These are phyloP conservation scores for Azorinus chamasolen DNA, from an alignment of 2,888 invertebrate genomes.

Conservation along the genomic window DNA sequence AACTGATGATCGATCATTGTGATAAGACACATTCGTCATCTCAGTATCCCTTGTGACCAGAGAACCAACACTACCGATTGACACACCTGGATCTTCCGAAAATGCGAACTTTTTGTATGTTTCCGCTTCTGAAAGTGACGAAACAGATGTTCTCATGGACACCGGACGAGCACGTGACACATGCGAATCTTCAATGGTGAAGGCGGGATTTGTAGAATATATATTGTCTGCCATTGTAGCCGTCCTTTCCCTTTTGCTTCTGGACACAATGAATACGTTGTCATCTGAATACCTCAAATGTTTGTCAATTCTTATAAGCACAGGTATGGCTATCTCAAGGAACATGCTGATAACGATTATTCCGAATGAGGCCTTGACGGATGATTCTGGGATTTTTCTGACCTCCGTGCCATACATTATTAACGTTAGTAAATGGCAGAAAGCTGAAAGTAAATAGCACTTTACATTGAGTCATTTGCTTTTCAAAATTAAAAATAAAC, in stretches of 20 bases:
- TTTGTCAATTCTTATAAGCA: conserved; percentile 54
- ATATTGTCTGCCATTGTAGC: neutral
- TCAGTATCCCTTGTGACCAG: conserved; percentile 26
- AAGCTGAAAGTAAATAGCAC: conserved; percentile 23
- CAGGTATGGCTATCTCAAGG: conserved; percentile 50
- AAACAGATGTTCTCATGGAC: conserved; percentile 33
- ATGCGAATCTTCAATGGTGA: conserved; percentile 10
- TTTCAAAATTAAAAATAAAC: no score
- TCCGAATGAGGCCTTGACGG: conserved; percentile 47
- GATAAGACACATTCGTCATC: conserved; percentile 27
- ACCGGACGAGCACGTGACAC: conserved; percentile 1
- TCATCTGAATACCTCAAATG: conserved; percentile 29
- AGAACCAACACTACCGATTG: conserved; percentile 30
- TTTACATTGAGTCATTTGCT: neutral
- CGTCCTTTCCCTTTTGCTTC: neutral
- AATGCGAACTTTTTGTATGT: conserved; percentile 50
- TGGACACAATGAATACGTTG: conserved; percentile 26
- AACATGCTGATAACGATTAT: conserved; percentile 48
- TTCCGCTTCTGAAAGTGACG: conserved; percentile 48
- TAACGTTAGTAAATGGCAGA: conserved; percentile 53
- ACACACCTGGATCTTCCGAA: conserved; percentile 23
- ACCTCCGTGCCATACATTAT: conserved; percentile 64
- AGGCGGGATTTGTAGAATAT: conserved; percentile 7
- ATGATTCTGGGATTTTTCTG: conserved; percentile 46
- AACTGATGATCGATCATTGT: conserved; percentile 14